Evolutionary conservation across 2,888 invertebrate species (phyloP).

Genomic region (Torymus auratus): DNA sequence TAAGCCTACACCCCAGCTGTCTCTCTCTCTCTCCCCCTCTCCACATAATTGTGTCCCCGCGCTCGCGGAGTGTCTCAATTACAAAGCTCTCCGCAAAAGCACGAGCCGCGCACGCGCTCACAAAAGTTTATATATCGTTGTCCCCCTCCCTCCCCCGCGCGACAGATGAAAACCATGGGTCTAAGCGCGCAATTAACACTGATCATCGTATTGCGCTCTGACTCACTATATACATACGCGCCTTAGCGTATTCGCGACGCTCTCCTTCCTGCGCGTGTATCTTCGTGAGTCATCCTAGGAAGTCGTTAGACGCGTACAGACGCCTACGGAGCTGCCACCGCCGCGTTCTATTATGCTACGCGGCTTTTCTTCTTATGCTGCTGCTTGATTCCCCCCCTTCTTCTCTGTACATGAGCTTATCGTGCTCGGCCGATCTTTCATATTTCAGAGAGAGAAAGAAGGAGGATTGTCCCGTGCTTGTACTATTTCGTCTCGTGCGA

Average conservation of each 20-base stretch:
- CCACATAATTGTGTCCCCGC: not conserved
- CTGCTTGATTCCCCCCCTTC: not conserved
- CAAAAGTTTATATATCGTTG: too few relatives aligned
- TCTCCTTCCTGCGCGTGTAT: slow-evolving; percentile 2
- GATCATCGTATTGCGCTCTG: slow-evolving; percentile 35
- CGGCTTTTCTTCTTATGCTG: not conserved
- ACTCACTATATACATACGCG: not conserved
- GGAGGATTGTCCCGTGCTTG: too few relatives aligned
- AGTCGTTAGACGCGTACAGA: not conserved
- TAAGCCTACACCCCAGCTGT: not conserved
- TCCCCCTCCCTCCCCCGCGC: not conserved
- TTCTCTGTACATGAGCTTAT: not conserved
- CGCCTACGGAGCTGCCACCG: slow-evolving; percentile 4
- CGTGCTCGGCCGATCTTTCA: too few relatives aligned
- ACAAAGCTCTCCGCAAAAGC: not conserved
- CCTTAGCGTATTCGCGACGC: not conserved
- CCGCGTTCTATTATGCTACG: not conserved
- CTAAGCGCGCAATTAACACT: slow-evolving; percentile 8
- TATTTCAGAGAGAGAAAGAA: too few relatives aligned
- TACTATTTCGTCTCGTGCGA: too few relatives aligned
- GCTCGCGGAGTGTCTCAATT: too few relatives aligned
- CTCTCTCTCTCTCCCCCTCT: too few relatives aligned
- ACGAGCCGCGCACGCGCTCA: too few relatives aligned
- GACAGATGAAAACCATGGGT: not conserved
- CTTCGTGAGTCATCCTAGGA: slow-evolving; percentile 16